These are phyloP conservation scores for Girardia tigrina DNA, from an alignment of 2,888 invertebrate genomes.

Conservation along the genomic window DNA sequence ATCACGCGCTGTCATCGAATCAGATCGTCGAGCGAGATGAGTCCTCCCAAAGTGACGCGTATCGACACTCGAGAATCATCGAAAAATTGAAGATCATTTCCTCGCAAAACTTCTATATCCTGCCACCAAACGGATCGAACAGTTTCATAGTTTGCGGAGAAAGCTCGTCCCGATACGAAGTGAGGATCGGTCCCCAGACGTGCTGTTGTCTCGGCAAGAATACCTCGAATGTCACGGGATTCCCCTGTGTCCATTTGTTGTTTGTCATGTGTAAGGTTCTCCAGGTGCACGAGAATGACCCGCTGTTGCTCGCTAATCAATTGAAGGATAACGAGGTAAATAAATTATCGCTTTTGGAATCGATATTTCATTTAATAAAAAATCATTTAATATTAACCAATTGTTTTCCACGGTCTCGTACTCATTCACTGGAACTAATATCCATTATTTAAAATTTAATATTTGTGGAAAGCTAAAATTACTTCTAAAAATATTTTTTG, in stretches of 20 bases:
- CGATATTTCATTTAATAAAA: no score
- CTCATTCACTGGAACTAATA: no score
- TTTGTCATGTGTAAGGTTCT: slow-evolving; percentile 53
- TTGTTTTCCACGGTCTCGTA: no score
- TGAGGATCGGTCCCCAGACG: slow-evolving; percentile 52
- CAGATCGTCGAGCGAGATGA: not conserved
- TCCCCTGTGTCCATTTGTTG: slow-evolving; percentile 50
- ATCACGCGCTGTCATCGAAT: slow-evolving; percentile 1
- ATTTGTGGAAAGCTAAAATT: no score
- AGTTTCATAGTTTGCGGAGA: slow-evolving; percentile 52
- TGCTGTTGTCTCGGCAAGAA: slow-evolving; percentile 50
- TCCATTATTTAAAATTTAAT: no score
- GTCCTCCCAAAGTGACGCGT: not conserved
- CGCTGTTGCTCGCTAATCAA: slow-evolving; percentile 47
- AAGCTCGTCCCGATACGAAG: slow-evolving; percentile 51
- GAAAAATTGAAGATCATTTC: slow-evolving; percentile 32
- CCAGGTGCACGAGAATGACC: slow-evolving; percentile 49
- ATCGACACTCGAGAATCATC: not conserved
- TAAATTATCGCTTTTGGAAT: no score
- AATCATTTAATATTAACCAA: no score
- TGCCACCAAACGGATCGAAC: slow-evolving; percentile 52
- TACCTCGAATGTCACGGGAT: not conserved
- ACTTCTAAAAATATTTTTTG: no score
- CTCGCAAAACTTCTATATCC: slow-evolving; percentile 45
- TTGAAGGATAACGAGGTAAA: slow-evolving; percentile 53